These are phyloP conservation scores for Sinocyclocheilus anshuiensis DNA, from an alignment of 2,113 vertebrate species.

Conservation along the genomic window DNA sequence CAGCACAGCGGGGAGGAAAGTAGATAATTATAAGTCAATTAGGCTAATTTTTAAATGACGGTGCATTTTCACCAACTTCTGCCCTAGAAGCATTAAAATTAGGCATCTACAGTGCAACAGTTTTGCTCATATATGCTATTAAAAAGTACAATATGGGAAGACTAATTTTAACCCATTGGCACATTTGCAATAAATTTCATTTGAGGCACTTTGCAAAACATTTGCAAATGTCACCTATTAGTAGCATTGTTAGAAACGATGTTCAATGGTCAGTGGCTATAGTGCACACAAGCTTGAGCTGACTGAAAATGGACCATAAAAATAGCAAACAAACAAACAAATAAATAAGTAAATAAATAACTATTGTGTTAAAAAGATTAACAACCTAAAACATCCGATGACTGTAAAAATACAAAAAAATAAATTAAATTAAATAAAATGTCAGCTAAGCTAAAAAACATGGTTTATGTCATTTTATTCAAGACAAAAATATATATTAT, in stretches of 20 bases:
- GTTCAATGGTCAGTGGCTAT: background rate
- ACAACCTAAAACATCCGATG: no score
- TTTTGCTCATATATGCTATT: background rate
- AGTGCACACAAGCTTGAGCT: background rate
- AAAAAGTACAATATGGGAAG: background rate
- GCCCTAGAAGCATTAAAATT: background rate
- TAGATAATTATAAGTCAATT: constrained; percentile 21
- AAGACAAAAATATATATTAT: background rate
- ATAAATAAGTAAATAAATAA: no score
- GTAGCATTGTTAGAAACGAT: background rate
- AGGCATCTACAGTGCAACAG: background rate
- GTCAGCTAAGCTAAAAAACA: background rate
- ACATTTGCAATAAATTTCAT: background rate
- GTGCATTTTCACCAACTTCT: background rate
- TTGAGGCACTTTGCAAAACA: background rate
- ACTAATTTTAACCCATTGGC: background rate
- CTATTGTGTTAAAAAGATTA: no score
- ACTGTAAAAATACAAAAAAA: no score
- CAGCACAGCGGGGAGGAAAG: background rate
- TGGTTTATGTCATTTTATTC: no score
- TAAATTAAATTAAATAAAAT: no score
- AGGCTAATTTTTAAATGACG: constrained; percentile 23
- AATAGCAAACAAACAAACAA: background rate
- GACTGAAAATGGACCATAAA: background rate
- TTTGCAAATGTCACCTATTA: background rate